These are phyloP conservation scores for Scarus forsteni DNA, from an alignment of 2,797 vertebrate species.

Conservation along the genomic window DNA sequence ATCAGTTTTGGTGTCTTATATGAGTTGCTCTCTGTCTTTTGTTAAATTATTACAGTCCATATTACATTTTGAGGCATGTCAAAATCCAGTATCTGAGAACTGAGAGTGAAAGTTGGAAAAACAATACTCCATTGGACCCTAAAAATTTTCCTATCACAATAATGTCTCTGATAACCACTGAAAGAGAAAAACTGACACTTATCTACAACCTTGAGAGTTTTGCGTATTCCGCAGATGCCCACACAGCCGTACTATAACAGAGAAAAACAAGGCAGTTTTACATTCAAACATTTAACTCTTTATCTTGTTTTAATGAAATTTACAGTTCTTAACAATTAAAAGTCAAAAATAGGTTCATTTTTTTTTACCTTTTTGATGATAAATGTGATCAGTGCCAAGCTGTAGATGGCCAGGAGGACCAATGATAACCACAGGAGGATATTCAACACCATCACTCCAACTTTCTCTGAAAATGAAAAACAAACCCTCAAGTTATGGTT, in stretches of 20 bases:
- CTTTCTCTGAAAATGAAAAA: constrained; percentile 55
- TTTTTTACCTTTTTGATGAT: constrained; percentile 77
- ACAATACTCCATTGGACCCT: too few species aligned
- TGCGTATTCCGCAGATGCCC: constrained; percentile 15
- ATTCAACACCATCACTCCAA: neutral
- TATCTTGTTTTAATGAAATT: neutral
- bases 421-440: constrained; percentile 62
- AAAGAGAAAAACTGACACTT: neutral
- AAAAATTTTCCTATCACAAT: too few species aligned
- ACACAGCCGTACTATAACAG: constrained; percentile 59
- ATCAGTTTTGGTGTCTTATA: too few species aligned
- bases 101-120: too few species aligned
- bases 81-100: too few species aligned
- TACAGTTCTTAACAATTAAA: too few species aligned
- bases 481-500: neutral
- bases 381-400: constrained; percentile 59
- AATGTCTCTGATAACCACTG: too few species aligned
- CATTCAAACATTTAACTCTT: neutral
- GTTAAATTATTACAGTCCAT: too few species aligned
- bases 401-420: constrained; percentile 71
- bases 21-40: too few species aligned
- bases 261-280: constrained; percentile 13
- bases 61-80: too few species aligned
- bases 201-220: constrained; percentile 50
- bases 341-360: too few species aligned